phyloP scores from a whole-genome alignment of 2,888 invertebrate species.

The Cerceris ruficornis region DNA sequence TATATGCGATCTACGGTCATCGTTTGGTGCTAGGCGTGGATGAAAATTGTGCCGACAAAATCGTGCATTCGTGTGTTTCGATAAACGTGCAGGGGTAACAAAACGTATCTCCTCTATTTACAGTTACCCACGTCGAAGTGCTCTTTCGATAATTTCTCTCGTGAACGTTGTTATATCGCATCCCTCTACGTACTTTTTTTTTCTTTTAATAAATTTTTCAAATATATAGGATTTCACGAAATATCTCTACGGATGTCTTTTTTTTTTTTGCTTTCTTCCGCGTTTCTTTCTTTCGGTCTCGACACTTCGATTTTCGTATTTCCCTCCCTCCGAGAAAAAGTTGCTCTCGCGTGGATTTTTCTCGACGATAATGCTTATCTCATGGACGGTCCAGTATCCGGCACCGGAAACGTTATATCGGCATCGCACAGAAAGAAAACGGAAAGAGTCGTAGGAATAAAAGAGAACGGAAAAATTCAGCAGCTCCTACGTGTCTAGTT shows the following conservation, averaged over 20 bases:
- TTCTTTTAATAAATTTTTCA: conserved; percentile 12
- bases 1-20: conserved; percentile 43
- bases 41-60: conserved; percentile 46
- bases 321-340: neutral
- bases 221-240: neutral
- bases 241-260: neutral
- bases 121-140: conserved; percentile 46
- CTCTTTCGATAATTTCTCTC: conserved; percentile 41
- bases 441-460: conserved; percentile 24
- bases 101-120: conserved; percentile 48
- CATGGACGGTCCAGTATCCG: conserved; percentile 76
- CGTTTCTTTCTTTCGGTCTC: neutral
- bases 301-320: neutral
- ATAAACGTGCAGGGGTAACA: conserved; percentile 57
- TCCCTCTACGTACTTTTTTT: conserved; percentile 3
- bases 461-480: conserved; percentile 17
- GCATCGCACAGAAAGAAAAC: conserved; percentile 36
- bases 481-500: conserved; percentile 18
- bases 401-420: conserved; percentile 46
- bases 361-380: conserved; percentile 11
- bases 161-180: conserved; percentile 14
- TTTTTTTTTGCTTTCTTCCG: neutral
- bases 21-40: conserved; percentile 46
- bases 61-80: conserved; percentile 54
- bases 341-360: conserved; percentile 26